Conservation (phyloP, 92 coral and sea anemone species). For the Nematostella vectensis region DNA sequence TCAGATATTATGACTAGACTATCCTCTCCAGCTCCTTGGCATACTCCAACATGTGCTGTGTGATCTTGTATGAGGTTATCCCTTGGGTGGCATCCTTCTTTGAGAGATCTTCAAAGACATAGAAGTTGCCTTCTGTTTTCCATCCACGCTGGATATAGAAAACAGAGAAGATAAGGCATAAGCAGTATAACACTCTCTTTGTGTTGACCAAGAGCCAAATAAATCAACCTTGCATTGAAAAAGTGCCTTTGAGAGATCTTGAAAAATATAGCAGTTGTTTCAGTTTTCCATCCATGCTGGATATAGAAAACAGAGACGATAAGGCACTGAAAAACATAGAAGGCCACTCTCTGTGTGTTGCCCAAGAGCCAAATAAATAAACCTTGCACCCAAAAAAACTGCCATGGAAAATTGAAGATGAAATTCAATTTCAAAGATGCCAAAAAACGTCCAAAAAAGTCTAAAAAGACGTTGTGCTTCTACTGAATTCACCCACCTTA, state of each 20-base stretch:
- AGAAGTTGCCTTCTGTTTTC: constrained; percentile 47
- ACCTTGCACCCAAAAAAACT: no score
- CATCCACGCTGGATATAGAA: constrained; percentile 68
- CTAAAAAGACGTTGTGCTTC: no score
- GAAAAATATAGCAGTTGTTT: constrained; percentile 59
- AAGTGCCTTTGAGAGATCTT: constrained; percentile 49
- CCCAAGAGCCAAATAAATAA: not conserved
- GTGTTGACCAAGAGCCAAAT: not conserved
- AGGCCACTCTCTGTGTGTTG: not conserved
- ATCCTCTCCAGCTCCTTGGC: constrained; percentile 97
- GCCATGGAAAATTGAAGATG: no score
- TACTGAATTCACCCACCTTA: no score
- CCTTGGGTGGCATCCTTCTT: constrained; percentile 75
- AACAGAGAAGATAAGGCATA: not conserved
- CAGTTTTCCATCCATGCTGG: constrained; percentile 78
- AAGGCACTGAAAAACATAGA: not conserved
- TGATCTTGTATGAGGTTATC: constrained; percentile 79
- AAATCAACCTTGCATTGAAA: not conserved
- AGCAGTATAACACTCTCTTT: not conserved
- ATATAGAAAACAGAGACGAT: not conserved
- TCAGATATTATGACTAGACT: constrained; percentile 47
- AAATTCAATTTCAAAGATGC: no score
- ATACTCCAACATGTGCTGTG: constrained; percentile 94
- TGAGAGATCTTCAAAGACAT: constrained; percentile 58
- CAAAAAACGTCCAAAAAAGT: no score